Percentiles rank a stretch among this genome's conserved stretches.
These are phyloP conservation scores for Scolopax rusticola DNA, from an alignment of 2,797 vertebrate species.

Conservation along the genomic window DNA sequence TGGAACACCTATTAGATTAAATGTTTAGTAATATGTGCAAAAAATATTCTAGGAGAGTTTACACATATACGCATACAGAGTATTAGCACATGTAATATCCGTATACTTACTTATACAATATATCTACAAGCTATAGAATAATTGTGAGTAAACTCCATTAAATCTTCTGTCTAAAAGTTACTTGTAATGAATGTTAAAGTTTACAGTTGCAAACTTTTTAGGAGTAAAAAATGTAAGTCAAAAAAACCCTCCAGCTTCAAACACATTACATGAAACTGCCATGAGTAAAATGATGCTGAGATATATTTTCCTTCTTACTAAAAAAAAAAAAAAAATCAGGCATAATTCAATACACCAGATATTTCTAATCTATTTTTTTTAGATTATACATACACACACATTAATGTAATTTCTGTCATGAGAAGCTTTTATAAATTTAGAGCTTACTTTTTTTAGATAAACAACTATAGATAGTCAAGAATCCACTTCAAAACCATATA, in stretches of 20 bases:
- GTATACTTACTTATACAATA: background rate
- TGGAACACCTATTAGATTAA: background rate
- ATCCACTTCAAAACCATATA: background rate
- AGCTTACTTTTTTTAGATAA: background rate
- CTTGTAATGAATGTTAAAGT: background rate
- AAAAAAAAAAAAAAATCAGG: background rate
- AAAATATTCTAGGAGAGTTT: background rate
- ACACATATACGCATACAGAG: background rate
- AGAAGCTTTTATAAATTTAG: background rate
- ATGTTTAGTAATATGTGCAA: background rate
- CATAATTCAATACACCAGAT: background rate
- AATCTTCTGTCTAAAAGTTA: background rate
- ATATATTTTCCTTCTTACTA: background rate
- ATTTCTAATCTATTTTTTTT: background rate
- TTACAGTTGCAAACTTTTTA: background rate
- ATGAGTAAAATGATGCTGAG: background rate
- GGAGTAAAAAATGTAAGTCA: background rate
- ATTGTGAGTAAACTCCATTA: background rate
- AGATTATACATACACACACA: background rate
- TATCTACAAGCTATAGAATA: background rate
- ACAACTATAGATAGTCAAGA: background rate
- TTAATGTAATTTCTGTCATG: background rate
- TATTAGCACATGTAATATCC: background rate
- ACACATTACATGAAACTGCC: background rate
- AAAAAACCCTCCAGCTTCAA: background rate